These are phyloP conservation scores for Platanista minor DNA, from an alignment of 2,113 vertebrate genomes.

Conservation along the genomic window DNA sequence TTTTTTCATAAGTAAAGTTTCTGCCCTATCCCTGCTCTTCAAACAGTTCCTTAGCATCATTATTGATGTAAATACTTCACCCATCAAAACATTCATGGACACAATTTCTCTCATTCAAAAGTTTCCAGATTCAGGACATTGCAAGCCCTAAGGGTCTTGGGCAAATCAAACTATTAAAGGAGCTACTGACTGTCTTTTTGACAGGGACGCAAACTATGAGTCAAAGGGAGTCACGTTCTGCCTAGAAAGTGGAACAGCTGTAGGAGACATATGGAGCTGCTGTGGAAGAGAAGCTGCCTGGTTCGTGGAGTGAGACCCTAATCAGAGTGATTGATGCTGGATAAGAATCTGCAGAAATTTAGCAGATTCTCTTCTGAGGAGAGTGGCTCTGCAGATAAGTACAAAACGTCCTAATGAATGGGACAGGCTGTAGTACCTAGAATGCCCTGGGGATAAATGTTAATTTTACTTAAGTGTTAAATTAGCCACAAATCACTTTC, in stretches of 20 bases:
- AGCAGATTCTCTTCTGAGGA: constrained; percentile 74
- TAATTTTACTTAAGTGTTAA: constrained; percentile 71
- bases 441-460: constrained; percentile 71
- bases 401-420: constrained; percentile 77
- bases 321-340: constrained; percentile 85
- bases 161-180: constrained; percentile 70
- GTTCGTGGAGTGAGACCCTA: constrained; percentile 81
- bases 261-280: constrained; percentile 83
- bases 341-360: constrained; percentile 74
- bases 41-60: constrained; percentile 63
- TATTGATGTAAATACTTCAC: constrained; percentile 56
- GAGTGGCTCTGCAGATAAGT: constrained; percentile 68
- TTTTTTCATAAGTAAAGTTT: constrained; percentile 76
- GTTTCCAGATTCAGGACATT: constrained; percentile 31
- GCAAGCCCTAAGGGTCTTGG: constrained; percentile 46
- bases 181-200: constrained; percentile 68
- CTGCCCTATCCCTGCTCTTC: constrained; percentile 67
- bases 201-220: constrained; percentile 72
- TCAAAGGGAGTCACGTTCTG: constrained; percentile 62
- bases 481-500: constrained; percentile 67
- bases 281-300: constrained; percentile 79
- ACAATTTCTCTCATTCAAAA: constrained; percentile 42
- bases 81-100: constrained; percentile 59
- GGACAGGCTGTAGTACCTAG: constrained; percentile 69
- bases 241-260: constrained; percentile 84